Evolutionary conservation across 1,140 invertebrate species (phyloP).

Genomic region (Pristionchus pacificus): DNA sequence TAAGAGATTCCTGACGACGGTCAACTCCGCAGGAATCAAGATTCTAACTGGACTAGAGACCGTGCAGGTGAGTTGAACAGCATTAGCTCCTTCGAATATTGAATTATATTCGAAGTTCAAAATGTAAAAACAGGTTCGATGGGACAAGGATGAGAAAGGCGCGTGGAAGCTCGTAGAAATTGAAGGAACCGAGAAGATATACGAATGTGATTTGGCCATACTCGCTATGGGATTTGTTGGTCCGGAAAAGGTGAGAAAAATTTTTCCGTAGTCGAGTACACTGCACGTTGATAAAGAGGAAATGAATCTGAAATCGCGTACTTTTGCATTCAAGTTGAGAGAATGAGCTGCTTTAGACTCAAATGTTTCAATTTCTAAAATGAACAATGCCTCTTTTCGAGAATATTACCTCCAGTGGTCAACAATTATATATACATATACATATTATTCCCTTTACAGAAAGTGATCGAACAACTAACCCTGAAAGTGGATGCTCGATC

Average conservation of each 20-base stretch:
- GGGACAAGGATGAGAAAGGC: slow-evolving; percentile 84
- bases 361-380: too few relatives aligned
- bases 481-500: slow-evolving; percentile 81
- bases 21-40: slow-evolving; percentile 40
- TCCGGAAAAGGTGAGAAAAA: slow-evolving; percentile 71
- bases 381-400: too few relatives aligned
- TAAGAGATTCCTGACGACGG: slow-evolving; percentile 61
- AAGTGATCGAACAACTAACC: slow-evolving; percentile 77
- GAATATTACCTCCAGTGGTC: too few relatives aligned
- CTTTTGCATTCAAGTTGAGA: too few relatives aligned
- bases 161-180: slow-evolving; percentile 90
- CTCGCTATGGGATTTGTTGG: slow-evolving; percentile 98
- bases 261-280: not conserved
- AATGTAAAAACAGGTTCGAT: slow-evolving; percentile 63
- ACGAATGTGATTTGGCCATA: slow-evolving; percentile 82
- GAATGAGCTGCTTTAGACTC: too few relatives aligned
- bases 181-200: slow-evolving; percentile 70
- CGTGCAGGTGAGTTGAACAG: slow-evolving; percentile 67
- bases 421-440: too few relatives aligned
- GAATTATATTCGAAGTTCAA: not conserved
- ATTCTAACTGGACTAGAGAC: slow-evolving; percentile 79
- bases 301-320: too few relatives aligned
- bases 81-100: not conserved
- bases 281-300: too few relatives aligned
- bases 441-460: slow-evolving; percentile 40